A percentile compares a stretch with the other conserved stretches of the same genome.
phyloP scores from a whole-genome alignment of 1,140 invertebrate species.

The Sarcophaga peregrina region DNA sequence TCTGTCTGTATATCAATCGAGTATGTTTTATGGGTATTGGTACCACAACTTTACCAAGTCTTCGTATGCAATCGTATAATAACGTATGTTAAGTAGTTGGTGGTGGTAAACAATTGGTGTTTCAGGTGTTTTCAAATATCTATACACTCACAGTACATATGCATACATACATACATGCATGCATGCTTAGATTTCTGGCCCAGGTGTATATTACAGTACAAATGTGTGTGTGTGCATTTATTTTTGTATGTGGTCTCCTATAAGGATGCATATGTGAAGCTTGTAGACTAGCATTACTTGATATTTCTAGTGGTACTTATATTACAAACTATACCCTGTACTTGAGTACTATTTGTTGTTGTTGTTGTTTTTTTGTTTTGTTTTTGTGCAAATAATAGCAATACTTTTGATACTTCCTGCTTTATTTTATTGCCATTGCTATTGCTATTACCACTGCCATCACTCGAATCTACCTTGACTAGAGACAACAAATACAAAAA shows the following conservation, averaged over 20 bases:
- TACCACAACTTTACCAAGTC: background rate
- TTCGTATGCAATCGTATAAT: background rate
- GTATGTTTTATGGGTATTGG: background rate
- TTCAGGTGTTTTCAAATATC: background rate
- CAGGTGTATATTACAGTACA: no score
- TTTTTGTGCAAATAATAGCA: conserved; percentile 5
- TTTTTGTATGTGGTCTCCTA: background rate
- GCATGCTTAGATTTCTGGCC: no score
- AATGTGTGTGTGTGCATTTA: no score
- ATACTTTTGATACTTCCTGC: background rate
- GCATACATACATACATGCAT: background rate
- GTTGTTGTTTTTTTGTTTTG: background rate
- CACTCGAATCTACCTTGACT: no score
- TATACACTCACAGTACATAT: background rate
- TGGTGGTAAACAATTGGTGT: conserved; percentile 24
- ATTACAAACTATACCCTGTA: conserved; percentile 8
- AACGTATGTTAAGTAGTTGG: conserved; percentile 24
- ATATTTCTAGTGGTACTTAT: conserved; percentile 14
- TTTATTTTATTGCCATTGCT: no score
- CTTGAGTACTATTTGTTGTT: background rate
- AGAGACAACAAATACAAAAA: no score
- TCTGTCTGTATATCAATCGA: background rate
- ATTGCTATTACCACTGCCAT: no score
- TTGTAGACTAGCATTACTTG: background rate
- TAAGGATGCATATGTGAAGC: background rate